Conservation (phyloP, 2,113 vertebrate species). For the Todiramphus saurophagus region DNA sequence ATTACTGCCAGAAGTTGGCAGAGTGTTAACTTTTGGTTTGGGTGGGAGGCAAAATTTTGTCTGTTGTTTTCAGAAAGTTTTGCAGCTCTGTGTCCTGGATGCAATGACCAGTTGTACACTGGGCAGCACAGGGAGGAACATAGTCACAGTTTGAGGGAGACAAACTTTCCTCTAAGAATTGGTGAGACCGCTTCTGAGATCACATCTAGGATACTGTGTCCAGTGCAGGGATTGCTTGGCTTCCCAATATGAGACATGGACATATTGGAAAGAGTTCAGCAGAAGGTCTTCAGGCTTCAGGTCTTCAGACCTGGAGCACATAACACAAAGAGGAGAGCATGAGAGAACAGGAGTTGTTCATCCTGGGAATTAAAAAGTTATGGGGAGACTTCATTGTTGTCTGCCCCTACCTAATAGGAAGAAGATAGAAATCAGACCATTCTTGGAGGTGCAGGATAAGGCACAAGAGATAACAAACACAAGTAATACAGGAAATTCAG, state of each 20-base stretch:
- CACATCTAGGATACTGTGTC: not conserved
- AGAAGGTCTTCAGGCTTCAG: not conserved
- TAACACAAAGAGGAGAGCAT: not conserved
- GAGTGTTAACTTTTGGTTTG: not conserved
- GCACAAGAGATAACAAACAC: not conserved
- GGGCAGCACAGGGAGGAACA: not conserved
- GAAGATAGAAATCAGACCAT: not conserved
- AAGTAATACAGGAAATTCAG: not conserved
- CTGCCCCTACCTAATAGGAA: not conserved
- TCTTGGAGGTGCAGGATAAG: not conserved
- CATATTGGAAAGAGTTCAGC: not conserved
- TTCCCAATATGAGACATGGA: not conserved
- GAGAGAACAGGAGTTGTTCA: not conserved
- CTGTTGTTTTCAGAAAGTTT: not conserved
- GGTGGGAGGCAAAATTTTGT: not conserved
- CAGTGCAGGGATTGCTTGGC: no score
- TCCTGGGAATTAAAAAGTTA: not conserved
- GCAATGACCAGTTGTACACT: accelerated
- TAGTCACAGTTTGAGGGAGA: not conserved
- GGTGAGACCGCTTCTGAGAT: not conserved
- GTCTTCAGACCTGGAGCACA: not conserved
- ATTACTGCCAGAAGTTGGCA: not conserved
- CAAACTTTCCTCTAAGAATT: not conserved
- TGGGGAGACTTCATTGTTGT: not conserved
- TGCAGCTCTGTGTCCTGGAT: not conserved